phyloP scores from a whole-genome alignment of 2,113 vertebrate species.

The Leptocoma aspasia region DNA sequence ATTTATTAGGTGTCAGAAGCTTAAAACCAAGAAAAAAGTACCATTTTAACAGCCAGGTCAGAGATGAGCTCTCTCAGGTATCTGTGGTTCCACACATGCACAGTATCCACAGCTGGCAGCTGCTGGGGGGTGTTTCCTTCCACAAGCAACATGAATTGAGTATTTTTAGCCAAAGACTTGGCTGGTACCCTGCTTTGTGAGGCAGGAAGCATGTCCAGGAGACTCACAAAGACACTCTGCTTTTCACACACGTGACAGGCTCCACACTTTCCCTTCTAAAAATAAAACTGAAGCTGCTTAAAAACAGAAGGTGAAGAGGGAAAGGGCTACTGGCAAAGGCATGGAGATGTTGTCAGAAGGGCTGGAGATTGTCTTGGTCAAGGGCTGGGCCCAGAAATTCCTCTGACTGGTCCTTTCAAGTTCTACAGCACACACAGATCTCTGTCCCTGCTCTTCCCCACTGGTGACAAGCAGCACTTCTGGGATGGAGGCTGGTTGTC shows the following conservation, averaged over 20 bases:
- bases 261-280: not conserved
- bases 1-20: not conserved
- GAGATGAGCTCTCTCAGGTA: not conserved
- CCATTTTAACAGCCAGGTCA: not conserved
- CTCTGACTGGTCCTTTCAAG: not conserved
- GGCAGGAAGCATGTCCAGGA: not conserved
- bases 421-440: not conserved
- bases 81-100: not conserved
- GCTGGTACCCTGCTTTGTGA: not conserved
- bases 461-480: not conserved
- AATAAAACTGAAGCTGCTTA: not conserved
- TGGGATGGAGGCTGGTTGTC: not conserved
- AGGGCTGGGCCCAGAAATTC: not conserved
- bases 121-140: not conserved
- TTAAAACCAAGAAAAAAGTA: not conserved
- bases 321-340: not conserved
- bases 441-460: not conserved
- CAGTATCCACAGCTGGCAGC: not conserved
- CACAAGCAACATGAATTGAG: fast-evolving
- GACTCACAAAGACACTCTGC: not conserved
- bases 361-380: not conserved
- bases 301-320: not conserved
- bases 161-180: not conserved
- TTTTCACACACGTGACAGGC: not conserved
- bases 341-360: not conserved